Percentiles rank a stretch among this genome's conserved stretches.
phyloP scores from a whole-genome alignment of 2,888 invertebrate species.

The Cheilosia scutellata region DNA sequence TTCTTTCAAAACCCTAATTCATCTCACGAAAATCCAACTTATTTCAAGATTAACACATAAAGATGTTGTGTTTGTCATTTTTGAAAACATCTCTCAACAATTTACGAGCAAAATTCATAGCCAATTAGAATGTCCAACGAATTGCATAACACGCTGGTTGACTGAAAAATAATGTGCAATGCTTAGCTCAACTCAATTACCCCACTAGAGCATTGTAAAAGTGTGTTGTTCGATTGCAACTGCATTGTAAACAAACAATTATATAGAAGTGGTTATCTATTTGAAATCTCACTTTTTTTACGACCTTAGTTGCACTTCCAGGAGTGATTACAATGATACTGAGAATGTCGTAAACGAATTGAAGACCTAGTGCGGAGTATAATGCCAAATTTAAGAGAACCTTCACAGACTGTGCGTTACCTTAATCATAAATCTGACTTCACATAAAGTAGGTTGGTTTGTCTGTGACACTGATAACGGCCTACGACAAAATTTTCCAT shows the following conservation, averaged over 20 bases:
- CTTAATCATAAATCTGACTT: neutral
- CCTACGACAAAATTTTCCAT: neutral
- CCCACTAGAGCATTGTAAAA: neutral
- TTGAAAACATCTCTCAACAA: too few relatives aligned
- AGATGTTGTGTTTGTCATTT: too few relatives aligned
- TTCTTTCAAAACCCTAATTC: too few relatives aligned
- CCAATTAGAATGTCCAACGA: conserved; percentile 2
- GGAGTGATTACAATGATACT: neutral
- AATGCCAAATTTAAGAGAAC: neutral
- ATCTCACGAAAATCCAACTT: too few relatives aligned
- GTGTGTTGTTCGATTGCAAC: neutral
- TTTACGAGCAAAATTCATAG: neutral
- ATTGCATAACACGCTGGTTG: conserved; percentile 34
- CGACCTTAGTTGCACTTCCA: neutral
- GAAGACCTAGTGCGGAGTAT: neutral
- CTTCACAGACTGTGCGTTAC: neutral
- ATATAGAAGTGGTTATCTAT: neutral
- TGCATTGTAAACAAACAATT: conserved; percentile 17
- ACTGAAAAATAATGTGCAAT: conserved; percentile 7
- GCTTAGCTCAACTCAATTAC: neutral
- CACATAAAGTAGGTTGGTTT: neutral
- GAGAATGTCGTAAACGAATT: neutral
- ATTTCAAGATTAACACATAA: too few relatives aligned
- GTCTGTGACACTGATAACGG: neutral
- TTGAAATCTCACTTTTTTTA: neutral